These are phyloP conservation scores for Drepana falcataria DNA, from an alignment of 2,888 invertebrate genomes.

Conservation along the genomic window DNA sequence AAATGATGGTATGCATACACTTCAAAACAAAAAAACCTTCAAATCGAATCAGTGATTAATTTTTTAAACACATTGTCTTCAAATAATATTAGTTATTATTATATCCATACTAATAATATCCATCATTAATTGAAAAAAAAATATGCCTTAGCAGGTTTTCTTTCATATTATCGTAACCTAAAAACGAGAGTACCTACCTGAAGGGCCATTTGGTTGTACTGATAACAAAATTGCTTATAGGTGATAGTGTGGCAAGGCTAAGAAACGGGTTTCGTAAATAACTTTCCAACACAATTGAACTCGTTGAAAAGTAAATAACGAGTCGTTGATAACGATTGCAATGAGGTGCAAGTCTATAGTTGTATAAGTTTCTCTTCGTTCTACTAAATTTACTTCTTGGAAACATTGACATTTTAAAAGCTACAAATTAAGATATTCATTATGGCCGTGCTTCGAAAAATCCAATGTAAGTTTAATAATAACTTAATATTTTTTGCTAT, in stretches of 20 bases:
- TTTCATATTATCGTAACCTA: slow-evolving; percentile 4
- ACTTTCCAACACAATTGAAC: slow-evolving; percentile 22
- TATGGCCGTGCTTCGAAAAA: too few relatives aligned
- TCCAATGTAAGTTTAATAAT: too few relatives aligned
- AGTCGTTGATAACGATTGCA: slow-evolving; percentile 12
- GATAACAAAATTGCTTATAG: slow-evolving; percentile 1
- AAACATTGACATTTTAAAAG: too few relatives aligned
- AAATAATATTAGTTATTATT: too few relatives aligned
- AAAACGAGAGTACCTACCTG: neutral
- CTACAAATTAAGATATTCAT: too few relatives aligned
- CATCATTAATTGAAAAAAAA: slow-evolving; percentile 9
- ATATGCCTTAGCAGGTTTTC: slow-evolving; percentile 14
- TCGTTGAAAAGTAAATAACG: slow-evolving; percentile 11
- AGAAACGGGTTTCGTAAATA: slow-evolving; percentile 12
- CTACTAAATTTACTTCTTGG: too few relatives aligned
- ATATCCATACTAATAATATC: too few relatives aligned
- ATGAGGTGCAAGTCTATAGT: slow-evolving; percentile 7
- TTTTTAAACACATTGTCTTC: too few relatives aligned
- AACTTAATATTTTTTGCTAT: too few relatives aligned
- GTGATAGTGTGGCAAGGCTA: slow-evolving; percentile 7
- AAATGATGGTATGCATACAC: too few relatives aligned
- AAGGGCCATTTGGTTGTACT: neutral
- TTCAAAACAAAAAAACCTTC: too few relatives aligned
- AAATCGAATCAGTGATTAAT: too few relatives aligned
- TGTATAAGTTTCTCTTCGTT: neutral